Evolutionary conservation across 2,113 vertebrate species (phyloP), one percentile per base, ranked within the genome.

Genomic region (Echinops telfairi): DNA sequence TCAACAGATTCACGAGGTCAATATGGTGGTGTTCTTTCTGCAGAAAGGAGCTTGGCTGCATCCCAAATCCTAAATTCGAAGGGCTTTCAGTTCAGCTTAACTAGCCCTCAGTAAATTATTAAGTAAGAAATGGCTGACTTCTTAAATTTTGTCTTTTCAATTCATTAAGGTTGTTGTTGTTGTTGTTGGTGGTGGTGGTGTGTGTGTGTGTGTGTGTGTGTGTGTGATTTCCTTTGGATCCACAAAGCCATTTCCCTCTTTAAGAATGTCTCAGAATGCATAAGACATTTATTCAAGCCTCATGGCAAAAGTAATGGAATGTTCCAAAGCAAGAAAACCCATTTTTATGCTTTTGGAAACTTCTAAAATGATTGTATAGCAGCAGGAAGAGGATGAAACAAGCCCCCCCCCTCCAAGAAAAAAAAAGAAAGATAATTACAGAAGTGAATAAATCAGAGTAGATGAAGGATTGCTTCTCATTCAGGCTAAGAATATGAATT

Each of bases 91-190:
- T 19, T 83, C 82, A 66, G 29, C 22, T 83, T n/a, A 89, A 85
- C 47, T 40, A 84, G 78, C 43, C 31, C 8, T 58, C 89, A 66
- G 73, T 83, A 86, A 96, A 60, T 40, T 23, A 90, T 83, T 93
- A 53, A 23, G 1, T 2, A 88, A 64, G 43, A 92, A 70, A 62
- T 22, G 91, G 62, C 12, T 60, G 6, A 94, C 79, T 83, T 53
- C 15, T 93, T 92, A 95, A 76, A 93, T 85, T 91, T 9, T 33
- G 33, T 60, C 3, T 75, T 71, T 88, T 86, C 6, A 33, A 16
- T 79, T 91, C 29, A 79, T 88, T 86, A 58, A 23, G 47, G n/a
- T 58, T 60, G 68, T 33, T 47, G 47, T 14, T 17, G 47, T 47
- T 47, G 47, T 53, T 53, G 47, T 53, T 40, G 40, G 40, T 40